These are phyloP conservation scores for Agonopterix subpropinquella DNA, from an alignment of 2,888 invertebrate genomes.

Conservation along the genomic window DNA sequence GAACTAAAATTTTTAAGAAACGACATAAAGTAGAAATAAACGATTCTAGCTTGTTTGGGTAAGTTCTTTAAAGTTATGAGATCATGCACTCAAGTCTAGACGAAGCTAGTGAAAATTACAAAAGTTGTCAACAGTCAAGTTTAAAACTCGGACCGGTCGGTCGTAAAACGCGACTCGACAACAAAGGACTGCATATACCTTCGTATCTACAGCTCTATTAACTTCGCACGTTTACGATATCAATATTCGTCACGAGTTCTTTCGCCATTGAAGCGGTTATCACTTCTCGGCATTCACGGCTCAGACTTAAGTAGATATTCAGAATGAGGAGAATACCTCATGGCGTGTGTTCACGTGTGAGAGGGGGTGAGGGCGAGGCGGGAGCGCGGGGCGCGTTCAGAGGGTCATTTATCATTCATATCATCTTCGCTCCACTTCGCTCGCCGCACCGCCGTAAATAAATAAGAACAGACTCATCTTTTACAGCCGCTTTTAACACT, in stretches of 20 bases:
- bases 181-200: not conserved
- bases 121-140: not conserved
- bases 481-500: conserved; percentile 53
- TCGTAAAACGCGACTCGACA: not conserved
- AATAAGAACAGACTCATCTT: conserved; percentile 76
- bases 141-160: conserved; percentile 1
- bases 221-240: conserved; percentile 26
- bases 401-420: conserved; percentile 77
- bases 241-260: conserved; percentile 52
- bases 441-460: conserved; percentile 75
- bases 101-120: not conserved
- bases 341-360: conserved; percentile 68
- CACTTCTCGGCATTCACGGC: conserved; percentile 51
- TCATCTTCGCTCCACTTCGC: conserved; percentile 77
- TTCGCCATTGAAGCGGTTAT: conserved; percentile 52
- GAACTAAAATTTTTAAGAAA: too few species aligned
- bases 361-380: conserved; percentile 29
- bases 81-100: not conserved
- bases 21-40: too few species aligned
- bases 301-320: conserved; percentile 54
- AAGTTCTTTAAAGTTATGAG: too few species aligned
- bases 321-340: conserved; percentile 53
- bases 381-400: conserved; percentile 37
- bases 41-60: too few species aligned
- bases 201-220: conserved; percentile 8